Conservation (phyloP, 2,888 invertebrate species). For the Pyralis farinalis region DNA sequence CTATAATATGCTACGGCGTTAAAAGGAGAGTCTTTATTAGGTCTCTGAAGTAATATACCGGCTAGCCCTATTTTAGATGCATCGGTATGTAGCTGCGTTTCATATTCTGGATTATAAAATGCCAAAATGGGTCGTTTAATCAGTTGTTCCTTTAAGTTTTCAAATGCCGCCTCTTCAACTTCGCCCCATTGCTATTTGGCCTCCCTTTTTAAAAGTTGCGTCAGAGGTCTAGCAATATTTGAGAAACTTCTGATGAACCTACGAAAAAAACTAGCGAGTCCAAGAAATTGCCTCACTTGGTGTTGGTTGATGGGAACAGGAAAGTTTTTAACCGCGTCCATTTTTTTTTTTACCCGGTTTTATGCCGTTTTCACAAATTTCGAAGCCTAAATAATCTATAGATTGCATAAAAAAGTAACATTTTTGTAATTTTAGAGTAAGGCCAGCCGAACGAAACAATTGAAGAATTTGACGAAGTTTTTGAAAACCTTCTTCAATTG, state of each 20-base stretch:
- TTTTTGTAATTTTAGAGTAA: constrained; percentile 9
- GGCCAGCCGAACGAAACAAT: constrained; percentile 4
- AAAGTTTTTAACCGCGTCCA: not conserved
- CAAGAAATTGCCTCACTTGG: constrained; percentile 21
- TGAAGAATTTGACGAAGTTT: constrained; percentile 15
- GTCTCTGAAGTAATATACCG: too few relatives aligned
- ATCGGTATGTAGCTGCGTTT: too few relatives aligned
- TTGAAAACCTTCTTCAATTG: constrained; percentile 12
- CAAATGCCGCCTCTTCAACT: too few relatives aligned
- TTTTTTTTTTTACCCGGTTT: not conserved
- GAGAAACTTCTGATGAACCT: constrained; percentile 27
- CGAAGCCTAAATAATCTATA: too few relatives aligned
- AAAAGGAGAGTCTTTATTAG: too few relatives aligned
- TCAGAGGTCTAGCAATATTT: constrained; percentile 22
- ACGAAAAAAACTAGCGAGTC: constrained; percentile 27
- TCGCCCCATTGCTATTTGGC: too few relatives aligned
- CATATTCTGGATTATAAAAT: too few relatives aligned
- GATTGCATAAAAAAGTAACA: constrained; percentile 16
- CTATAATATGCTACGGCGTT: too few relatives aligned
- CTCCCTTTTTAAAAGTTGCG: too few relatives aligned
- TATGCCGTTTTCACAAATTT: not conserved
- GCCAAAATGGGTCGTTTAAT: too few relatives aligned
- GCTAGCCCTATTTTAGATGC: too few relatives aligned
- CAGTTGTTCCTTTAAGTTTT: too few relatives aligned
- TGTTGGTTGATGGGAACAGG: not conserved